Evolutionary conservation across 2,888 invertebrate species (phyloP), one percentile per base, ranked within the genome.

Genomic region (Phyllotreta cruciferae): DNA sequence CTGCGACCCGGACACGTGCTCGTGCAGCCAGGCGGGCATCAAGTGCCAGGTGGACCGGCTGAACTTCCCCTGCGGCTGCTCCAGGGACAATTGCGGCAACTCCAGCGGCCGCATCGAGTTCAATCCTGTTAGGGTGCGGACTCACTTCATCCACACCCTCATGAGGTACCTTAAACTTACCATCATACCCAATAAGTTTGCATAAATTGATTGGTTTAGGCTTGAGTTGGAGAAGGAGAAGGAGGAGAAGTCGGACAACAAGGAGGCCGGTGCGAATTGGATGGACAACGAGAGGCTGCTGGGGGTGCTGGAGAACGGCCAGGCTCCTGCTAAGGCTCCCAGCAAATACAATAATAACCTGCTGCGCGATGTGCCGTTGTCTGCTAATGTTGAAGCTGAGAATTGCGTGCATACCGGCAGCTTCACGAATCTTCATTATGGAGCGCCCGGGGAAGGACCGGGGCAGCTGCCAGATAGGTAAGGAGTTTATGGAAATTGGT

Each of bases 31-130:
- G 77, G 93, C 93, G 47, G 96, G 96, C 66, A 98, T 98, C 71
- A 96, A 97, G 84, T 98, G 98, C 80, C 97, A 97, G 86, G 97
- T 98, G 58, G 98, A 98, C 82, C 87, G 98, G 66, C 85, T 94
- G 65, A 95, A 94, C 77, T 98, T 98, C 79, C 98, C 98, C 0
- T 98, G 98, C 80, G 96, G 97, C 8, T 98, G 98, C 81, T 91
- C 93, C 1, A 89, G 94, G 72, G 96, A 96, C 75, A 94, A 95
- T 52, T 98, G 98, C 81, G 91, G 90, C 65, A 98, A 98, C 80
- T 89, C 90, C 0, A 88, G 90, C 49, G 98, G 98, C 3, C 87
- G 98, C 67, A 93, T 98, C 69, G 98, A 98, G 81, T 98, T 98
- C 79, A 97, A 97, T 80, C 96, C 97, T 0, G 89, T 94, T 39